Evolutionary conservation across 64 coral and sea anemone genomes (phyloP), one percentile per base, ranked within the genome.

Genomic region (Cladopsammia gracilis): DNA sequence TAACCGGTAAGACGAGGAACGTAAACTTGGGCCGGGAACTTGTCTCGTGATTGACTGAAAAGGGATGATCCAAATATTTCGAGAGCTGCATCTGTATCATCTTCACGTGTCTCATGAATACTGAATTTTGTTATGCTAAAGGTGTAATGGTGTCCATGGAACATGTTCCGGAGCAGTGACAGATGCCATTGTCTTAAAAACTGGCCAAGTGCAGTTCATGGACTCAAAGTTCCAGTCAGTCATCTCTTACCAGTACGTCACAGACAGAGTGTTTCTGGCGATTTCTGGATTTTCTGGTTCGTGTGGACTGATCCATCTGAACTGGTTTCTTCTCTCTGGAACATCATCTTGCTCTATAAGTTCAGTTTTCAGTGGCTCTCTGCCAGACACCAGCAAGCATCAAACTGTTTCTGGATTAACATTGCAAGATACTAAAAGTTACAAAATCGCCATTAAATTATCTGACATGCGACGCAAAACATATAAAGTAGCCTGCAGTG

Each of bases 111-210:
- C n/a, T n/a, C n/a, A n/a, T n/a, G 25, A 18, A 51, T 10, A 7
- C n/a, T 25, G 2, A 44, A 25, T 70, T 70, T 24, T 61, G 22
- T 20, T 26, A 7, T 42, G 25, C 48, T 46, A 48, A 14, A 96
- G 94, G 62, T 96, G 94, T 22, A 70, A 92, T 25, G 94, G 94
- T 56, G 62, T 42, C 9, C 70, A 92, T 52, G 85, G 90, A 48
- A 78, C 73, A 0, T 96, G 94, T 64, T 84, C 94, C 25, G 73
- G 75, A 26, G 51, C 62, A 75, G 76, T 89, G 49, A 83, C 43
- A 26, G 90, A 96, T 62, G 25, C 11, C 60, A 96, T 96, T 43
- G 22, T 66, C 1, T 25, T 92, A 13, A 88, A 67, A 47, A 76
- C 83, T 62, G 94, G 94, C 51, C 69, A 70, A 53, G 23, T 88